Evolutionary conservation across 2,797 vertebrate species (phyloP).

Genomic region (Apogon hyalosoma): DNA sequence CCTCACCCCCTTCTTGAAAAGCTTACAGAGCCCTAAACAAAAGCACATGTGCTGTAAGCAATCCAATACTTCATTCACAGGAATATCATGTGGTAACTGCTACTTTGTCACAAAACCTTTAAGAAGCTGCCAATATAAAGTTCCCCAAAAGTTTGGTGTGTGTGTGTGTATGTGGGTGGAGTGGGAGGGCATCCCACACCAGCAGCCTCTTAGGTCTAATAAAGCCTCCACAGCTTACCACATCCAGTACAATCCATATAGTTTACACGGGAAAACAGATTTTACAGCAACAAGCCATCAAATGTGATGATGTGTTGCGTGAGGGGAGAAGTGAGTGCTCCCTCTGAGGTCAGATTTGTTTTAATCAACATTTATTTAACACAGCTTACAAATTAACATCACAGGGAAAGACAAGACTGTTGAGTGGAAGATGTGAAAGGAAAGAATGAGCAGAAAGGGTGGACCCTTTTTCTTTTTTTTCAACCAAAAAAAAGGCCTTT

Average conservation of each 20-base stretch:
- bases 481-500: conserved; percentile 48
- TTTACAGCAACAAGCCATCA: conserved; percentile 62
- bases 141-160: conserved; percentile 47
- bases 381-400: conserved; percentile 68
- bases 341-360: conserved; percentile 62
- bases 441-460: conserved; percentile 75
- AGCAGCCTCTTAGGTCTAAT: conserved; percentile 49
- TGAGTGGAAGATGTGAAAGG: conserved; percentile 69
- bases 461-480: conserved; percentile 56
- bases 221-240: conserved; percentile 63
- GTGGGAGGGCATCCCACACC: conserved; percentile 49
- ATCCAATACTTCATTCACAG: conserved; percentile 74
- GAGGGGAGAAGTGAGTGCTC: conserved; percentile 61
- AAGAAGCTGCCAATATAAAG: conserved; percentile 66
- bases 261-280: conserved; percentile 70
- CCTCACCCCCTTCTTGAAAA: conserved; percentile 48
- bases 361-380: conserved; percentile 53
- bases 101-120: conserved; percentile 78
- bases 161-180: conserved; percentile 24
- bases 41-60: conserved; percentile 77
- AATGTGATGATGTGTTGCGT: conserved; percentile 74
- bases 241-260: conserved; percentile 59
- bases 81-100: conserved; percentile 73
- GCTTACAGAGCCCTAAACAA: conserved; percentile 70
- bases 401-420: conserved; percentile 68